Evolutionary conservation across 2,797 vertebrate species (phyloP).

Genomic region (Lepilemur septentrionalis): DNA sequence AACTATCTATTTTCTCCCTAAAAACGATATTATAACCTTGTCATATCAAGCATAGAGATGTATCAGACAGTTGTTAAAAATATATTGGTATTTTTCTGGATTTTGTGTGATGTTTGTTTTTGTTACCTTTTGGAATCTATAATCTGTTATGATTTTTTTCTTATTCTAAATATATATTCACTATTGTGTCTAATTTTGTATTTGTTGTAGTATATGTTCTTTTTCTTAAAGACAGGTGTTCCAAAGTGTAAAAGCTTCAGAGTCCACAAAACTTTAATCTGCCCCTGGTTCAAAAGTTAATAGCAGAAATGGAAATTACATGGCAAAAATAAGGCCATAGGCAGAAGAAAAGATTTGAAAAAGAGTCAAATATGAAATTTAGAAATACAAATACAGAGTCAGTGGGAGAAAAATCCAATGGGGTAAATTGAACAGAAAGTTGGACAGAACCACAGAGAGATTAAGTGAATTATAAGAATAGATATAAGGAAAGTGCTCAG

Average conservation of each 20-base stretch:
- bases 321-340: conserved; percentile 1
- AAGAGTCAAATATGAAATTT: conserved; percentile 36
- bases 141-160: not conserved
- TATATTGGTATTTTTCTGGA: not conserved
- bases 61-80: not conserved
- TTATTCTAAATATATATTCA: conserved; percentile 30
- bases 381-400: conserved; percentile 34
- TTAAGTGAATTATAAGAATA: conserved; percentile 32
- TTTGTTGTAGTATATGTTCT: not conserved
- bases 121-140: not conserved
- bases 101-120: not conserved
- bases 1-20: not conserved
- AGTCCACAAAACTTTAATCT: conserved; percentile 4
- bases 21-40: not conserved
- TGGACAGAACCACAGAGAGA: not conserved
- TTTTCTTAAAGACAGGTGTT: not conserved
- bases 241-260: not conserved
- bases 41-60: not conserved
- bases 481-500: not conserved
- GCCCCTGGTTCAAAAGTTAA: conserved; percentile 16
- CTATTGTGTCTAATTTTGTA: not conserved
- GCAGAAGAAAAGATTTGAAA: conserved; percentile 23
- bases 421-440: conserved; percentile 12
- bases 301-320: not conserved
- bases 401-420: not conserved